These are phyloP conservation scores for Premnoplex brunnescens DNA, from an alignment of 2,797 vertebrate species.

Conservation along the genomic window DNA sequence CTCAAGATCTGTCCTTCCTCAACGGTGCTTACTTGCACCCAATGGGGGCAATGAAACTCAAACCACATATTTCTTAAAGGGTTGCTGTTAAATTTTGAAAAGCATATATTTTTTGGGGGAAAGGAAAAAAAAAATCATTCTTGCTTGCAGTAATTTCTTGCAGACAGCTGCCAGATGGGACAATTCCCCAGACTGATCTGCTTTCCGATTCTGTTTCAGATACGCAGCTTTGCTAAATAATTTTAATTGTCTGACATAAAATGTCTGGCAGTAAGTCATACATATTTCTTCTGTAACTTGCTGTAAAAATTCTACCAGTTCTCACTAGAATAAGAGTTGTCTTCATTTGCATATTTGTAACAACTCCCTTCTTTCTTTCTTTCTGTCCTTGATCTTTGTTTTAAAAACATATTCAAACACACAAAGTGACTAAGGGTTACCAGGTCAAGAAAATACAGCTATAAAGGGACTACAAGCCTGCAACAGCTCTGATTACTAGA, in stretches of 20 bases:
- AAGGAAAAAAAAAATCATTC: not conserved
- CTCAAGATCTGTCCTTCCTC: not conserved
- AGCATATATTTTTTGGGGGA: not conserved
- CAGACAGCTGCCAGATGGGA: slow-evolving; percentile 53
- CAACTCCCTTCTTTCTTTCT: not conserved
- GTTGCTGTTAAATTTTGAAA: slow-evolving; percentile 20
- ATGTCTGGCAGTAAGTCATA: slow-evolving; percentile 6
- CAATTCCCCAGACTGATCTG: slow-evolving; percentile 56
- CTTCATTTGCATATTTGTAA: not conserved
- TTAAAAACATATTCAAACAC: not conserved
- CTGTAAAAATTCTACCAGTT: not conserved
- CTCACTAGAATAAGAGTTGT: not conserved
- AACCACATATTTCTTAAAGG: not conserved
- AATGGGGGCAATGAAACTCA: not conserved
- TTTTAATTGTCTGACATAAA: slow-evolving; percentile 54
- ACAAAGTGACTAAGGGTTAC: not conserved
- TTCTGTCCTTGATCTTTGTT: not conserved
- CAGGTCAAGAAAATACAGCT: not conserved
- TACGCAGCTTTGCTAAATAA: slow-evolving; percentile 34
- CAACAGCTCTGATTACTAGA: not conserved
- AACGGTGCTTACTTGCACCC: not conserved
- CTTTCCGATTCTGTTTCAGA: slow-evolving; percentile 19
- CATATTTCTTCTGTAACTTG: not conserved
- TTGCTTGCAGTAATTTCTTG: slow-evolving; percentile 31
- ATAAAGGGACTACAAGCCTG: not conserved